Evolutionary conservation across 1,140 invertebrate genomes (phyloP).

Genomic region (Pogonus chalceus): DNA sequence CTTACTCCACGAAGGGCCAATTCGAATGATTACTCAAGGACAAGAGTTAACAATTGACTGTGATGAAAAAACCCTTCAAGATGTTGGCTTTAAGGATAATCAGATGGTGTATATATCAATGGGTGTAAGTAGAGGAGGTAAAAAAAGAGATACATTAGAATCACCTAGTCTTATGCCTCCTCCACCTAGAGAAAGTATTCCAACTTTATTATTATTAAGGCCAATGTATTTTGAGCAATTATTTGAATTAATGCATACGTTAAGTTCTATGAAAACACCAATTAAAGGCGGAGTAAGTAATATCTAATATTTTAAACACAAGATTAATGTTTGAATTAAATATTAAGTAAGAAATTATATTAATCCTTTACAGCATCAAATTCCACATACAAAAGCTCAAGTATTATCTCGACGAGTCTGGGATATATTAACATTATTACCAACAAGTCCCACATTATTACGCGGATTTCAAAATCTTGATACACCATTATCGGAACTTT

Average conservation of each 20-base stretch:
- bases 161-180: conserved; percentile 67
- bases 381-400: conserved; percentile 81
- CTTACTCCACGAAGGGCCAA: conserved; percentile 65
- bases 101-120: conserved; percentile 81
- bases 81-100: conserved; percentile 87
- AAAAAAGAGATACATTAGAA: conserved; percentile 59
- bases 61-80: conserved; percentile 79
- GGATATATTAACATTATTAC: conserved; percentile 86
- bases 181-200: conserved; percentile 70
- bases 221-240: conserved; percentile 83
- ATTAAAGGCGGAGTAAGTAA: conserved; percentile 52
- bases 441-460: conserved; percentile 75
- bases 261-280: conserved; percentile 71
- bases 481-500: conserved; percentile 54
- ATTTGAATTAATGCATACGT: conserved; percentile 78
- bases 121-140: conserved; percentile 64
- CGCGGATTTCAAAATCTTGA: conserved; percentile 70
- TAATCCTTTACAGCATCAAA: conserved; percentile 47
- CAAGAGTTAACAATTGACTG: conserved; percentile 89
- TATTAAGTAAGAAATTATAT: background rate
- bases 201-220: conserved; percentile 72
- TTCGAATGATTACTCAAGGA: conserved; percentile 86
- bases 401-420: conserved; percentile 81
- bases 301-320: conserved; percentile 11
- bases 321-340: background rate